Evolutionary conservation across 2,113 vertebrate species (phyloP), one percentile per base, ranked within the genome.

Genomic region (Pelecanus crispus): DNA sequence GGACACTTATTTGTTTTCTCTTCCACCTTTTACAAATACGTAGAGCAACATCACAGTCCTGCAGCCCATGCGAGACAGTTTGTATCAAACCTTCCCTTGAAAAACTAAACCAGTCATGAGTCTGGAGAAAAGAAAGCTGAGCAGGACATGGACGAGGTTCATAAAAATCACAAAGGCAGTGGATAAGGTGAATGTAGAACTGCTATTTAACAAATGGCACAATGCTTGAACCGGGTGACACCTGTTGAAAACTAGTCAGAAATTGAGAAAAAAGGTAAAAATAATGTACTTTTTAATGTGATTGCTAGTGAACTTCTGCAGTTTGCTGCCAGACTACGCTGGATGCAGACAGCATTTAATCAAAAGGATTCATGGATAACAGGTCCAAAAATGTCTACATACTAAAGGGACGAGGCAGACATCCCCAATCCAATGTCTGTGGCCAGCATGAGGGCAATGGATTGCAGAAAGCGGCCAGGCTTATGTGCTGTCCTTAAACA

Each of bases 51-150:
- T 45, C 72, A 67, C 24, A 42, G 53, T n/a, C 16, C 29, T 38
- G 12, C 21, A 17, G 22, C 9, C 14, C 4, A 0, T 9, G 32
- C 1, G 0, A 62, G 32, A 66, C 32, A 25, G 29, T 16, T 28
- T 85, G 9, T 47, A 82, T 49, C 22, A 84, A 82, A 79, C 26
- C 19, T 44, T 32, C 28, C 17, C 52, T 53, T 28, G 12, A 84
- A 59, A 89, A 89, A 59, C 15, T 45, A 74, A 79, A 71, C 8
- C 32, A 79, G 31, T 7, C 40, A 28, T 1, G 24, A 88, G 24
- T 68, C 13, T 49, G 59, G 34, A 88, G 66, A 52, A 61, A 25
- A 85, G 49, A 58, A 94, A 70, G 11, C 9, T 15, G 32, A 83
- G 36, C 0, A 9, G 70, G 63, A 77, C 15, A 58, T 2, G 22